Percentiles rank a stretch among this genome's conserved stretches.
Conservation (phyloP, 2,797 vertebrate species). For the Heteromormyrus szaboi region DNA sequence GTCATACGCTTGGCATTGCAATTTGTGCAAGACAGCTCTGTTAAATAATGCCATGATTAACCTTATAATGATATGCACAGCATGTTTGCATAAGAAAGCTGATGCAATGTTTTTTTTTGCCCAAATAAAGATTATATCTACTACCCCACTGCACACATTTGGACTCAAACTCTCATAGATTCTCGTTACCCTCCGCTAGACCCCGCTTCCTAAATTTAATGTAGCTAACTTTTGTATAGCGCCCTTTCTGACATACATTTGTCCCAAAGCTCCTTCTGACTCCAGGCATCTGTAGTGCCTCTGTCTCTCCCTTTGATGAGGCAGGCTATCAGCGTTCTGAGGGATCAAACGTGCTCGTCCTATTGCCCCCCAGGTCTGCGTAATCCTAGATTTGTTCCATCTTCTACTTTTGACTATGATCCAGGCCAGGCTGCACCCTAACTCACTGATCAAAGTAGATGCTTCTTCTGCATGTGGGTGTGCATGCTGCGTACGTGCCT, state of each 20-base stretch:
- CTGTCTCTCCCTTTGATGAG: conserved; percentile 7
- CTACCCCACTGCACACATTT: not conserved
- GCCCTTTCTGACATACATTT: not conserved
- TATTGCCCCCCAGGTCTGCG: conserved; percentile 17
- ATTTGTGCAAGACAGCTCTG: not conserved
- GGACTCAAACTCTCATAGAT: not conserved
- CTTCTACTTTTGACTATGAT: conserved; percentile 11
- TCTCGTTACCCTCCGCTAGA: not conserved
- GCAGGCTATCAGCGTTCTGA: conserved; percentile 7
- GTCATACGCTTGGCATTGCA: not conserved
- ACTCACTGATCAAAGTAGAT: conserved; percentile 18
- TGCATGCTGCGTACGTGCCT: not conserved
- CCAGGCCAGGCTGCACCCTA: not conserved
- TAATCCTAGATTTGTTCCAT: conserved; percentile 25
- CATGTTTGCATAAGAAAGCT: not conserved
- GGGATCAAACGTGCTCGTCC: conserved; percentile 4
- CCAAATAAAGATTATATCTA: not conserved
- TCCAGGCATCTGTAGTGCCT: not conserved
- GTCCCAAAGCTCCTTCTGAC: not conserved
- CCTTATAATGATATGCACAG: not conserved
- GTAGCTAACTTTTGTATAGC: not conserved
- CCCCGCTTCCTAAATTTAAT: not conserved
- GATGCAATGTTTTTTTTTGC: not conserved
- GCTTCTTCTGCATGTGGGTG: not conserved
- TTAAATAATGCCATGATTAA: not conserved